Evolutionary conservation across 2,888 invertebrate species (phyloP).

Genomic region (Eristalis intricaria): DNA sequence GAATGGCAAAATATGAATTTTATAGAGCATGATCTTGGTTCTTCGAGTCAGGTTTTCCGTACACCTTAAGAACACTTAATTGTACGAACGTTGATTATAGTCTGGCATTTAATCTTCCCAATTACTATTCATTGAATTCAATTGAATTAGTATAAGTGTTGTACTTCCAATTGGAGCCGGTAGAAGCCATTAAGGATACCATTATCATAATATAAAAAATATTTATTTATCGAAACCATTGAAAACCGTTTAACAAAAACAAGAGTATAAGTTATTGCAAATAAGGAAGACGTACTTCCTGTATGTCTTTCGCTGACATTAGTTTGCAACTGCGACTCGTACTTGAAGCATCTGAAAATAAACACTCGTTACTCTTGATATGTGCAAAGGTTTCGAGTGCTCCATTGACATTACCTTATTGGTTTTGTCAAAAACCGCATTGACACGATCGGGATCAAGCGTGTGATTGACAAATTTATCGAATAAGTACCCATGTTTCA

Average conservation of each 20-base stretch:
- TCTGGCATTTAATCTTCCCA: no score
- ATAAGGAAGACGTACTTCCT: not conserved
- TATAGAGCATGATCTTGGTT: no score
- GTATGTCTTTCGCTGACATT: not conserved
- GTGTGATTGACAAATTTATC: constrained; percentile 88
- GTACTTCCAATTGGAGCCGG: no score
- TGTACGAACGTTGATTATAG: no score
- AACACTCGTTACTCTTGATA: not conserved
- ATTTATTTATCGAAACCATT: not conserved
- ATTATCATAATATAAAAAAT: not conserved
- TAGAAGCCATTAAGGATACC: no score
- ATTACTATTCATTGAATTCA: no score
- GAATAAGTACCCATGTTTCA: constrained; percentile 84
- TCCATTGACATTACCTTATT: constrained; percentile 80
- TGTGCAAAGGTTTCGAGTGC: not conserved
- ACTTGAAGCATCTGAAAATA: constrained; percentile 79
- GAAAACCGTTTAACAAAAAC: not conserved
- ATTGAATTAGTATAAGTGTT: no score
- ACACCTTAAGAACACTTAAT: no score
- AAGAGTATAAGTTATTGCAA: not conserved
- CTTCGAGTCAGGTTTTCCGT: no score
- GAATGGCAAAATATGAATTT: no score
- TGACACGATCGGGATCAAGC: constrained; percentile 84
- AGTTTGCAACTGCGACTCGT: constrained; percentile 76
- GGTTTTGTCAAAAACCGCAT: constrained; percentile 83